Conservation (phyloP, 2,797 vertebrate species). For the Halcyon chelicuti region DNA sequence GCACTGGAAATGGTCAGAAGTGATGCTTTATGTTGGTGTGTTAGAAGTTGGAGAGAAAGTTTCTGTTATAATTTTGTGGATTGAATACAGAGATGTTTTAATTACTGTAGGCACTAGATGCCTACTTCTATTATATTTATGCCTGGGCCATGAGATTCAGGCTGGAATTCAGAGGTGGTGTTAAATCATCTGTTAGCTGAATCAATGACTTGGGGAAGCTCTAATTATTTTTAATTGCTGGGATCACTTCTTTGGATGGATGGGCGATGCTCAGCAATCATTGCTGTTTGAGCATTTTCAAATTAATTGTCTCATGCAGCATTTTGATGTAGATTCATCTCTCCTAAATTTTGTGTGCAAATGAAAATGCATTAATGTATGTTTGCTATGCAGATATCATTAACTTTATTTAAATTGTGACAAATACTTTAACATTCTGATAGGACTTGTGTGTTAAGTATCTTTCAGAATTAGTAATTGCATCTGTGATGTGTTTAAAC, state of each 20-base stretch:
- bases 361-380: not conserved
- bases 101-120: not conserved
- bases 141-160: not conserved
- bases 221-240: not conserved
- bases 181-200: not conserved
- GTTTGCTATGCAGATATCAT: not conserved
- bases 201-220: not conserved
- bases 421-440: not conserved
- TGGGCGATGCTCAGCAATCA: not conserved
- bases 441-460: not conserved
- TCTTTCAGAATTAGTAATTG: not conserved
- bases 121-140: not conserved
- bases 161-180: not conserved
- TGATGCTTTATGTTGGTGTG: not conserved
- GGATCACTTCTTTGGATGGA: not conserved
- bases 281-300: not conserved
- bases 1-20: not conserved
- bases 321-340: not conserved
- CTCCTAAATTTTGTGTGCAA: not conserved
- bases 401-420: not conserved
- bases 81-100: not conserved
- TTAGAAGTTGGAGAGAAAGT: not conserved
- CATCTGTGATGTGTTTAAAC: not conserved
- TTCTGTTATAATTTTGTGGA: not conserved
- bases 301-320: not conserved